A percentile compares a stretch with the other conserved stretches of the same genome.
These are phyloP conservation scores for Pseudomyrmex cubaensis DNA, from an alignment of 1,140 invertebrate species.

Conservation along the genomic window DNA sequence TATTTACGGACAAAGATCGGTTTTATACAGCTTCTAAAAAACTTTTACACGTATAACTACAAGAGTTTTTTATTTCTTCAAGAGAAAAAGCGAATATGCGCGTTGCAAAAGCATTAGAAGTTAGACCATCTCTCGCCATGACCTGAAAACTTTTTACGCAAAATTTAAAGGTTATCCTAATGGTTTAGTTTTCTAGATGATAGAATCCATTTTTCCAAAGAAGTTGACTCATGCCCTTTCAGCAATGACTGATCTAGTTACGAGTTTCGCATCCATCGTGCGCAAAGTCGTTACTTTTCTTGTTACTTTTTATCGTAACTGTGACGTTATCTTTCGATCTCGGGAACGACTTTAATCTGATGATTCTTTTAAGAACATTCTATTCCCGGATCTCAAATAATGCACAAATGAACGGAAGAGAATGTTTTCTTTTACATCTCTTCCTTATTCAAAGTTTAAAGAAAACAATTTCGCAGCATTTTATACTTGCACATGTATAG, in stretches of 20 bases:
- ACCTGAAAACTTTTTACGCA: not conserved
- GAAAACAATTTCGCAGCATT: not conserved
- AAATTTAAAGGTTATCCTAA: not conserved
- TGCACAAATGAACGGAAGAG: too few relatives aligned
- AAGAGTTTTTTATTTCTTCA: not conserved
- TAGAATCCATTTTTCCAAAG: constrained; percentile 28
- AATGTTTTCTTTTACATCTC: too few relatives aligned
- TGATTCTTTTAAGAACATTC: too few relatives aligned
- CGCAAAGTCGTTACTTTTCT: constrained; percentile 21
- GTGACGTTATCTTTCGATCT: constrained; percentile 11
- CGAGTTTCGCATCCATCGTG: not conserved
- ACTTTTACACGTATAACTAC: not conserved
- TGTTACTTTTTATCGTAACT: not conserved
- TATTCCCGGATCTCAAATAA: too few relatives aligned
- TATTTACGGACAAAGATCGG: not conserved
- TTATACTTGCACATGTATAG: not conserved
- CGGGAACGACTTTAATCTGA: constrained; percentile 12
- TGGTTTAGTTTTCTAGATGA: not conserved
- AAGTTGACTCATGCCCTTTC: constrained; percentile 27
- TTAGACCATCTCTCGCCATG: too few relatives aligned
- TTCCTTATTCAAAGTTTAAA: too few relatives aligned
- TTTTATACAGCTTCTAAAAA: not conserved
- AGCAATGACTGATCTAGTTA: constrained; percentile 16
- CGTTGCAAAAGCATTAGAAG: too few relatives aligned
- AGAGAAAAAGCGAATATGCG: not conserved